Evolutionary conservation across 2,113 vertebrate genomes (phyloP), one percentile per base, ranked within the genome.

Genomic region (Tachuris rubrigastra): DNA sequence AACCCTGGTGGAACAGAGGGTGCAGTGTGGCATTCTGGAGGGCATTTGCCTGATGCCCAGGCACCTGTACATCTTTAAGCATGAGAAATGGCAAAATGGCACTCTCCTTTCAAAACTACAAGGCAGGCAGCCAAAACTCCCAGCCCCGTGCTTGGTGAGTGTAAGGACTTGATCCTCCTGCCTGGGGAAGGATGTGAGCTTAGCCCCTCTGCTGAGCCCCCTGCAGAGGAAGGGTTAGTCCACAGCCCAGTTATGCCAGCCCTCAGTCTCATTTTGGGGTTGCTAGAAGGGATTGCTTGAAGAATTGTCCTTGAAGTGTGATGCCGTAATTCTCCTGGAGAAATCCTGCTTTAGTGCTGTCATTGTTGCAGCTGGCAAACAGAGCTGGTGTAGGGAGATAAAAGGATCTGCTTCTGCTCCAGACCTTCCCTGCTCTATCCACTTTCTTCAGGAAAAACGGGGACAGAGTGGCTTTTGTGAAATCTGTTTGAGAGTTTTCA

Each of bases 311-410:
- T 56, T 80, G 4, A 73, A 63, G 59, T 22, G 82, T 46, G 69
- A 17, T 60, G 74, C 71, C 0, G 0, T 89, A 78, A 77, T 81
- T 96, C 56, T 82, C 49, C 47, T 17, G 6, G 31, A 71, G 72
- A 92, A 86, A 81, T 84, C 65, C 35, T 24, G 17, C 6, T 81
- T 80, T 44, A 23, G 42, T 10, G 44, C 35, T 87, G 23, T 77
- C 65, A 3, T 25, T 86, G 72, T 63, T 7, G 14, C 72, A 53
- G 67, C 83, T 72, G 72, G 50, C 59, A 67, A 89, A 63, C 62
- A 75, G 85, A 80, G 73, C 76, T 93, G 83, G 31, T 89, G 35
- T 52, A 15, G 76, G 27, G 62, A 95, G 79, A 84, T 74, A 85
- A 86, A 95, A 46, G 83, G 60, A 90, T 88, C 46, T 74, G 44